A percentile compares a stretch with the other conserved stretches of the same genome.
These are phyloP conservation scores for Sparus aurata DNA, from an alignment of 2,797 vertebrate species.

Conservation along the genomic window DNA sequence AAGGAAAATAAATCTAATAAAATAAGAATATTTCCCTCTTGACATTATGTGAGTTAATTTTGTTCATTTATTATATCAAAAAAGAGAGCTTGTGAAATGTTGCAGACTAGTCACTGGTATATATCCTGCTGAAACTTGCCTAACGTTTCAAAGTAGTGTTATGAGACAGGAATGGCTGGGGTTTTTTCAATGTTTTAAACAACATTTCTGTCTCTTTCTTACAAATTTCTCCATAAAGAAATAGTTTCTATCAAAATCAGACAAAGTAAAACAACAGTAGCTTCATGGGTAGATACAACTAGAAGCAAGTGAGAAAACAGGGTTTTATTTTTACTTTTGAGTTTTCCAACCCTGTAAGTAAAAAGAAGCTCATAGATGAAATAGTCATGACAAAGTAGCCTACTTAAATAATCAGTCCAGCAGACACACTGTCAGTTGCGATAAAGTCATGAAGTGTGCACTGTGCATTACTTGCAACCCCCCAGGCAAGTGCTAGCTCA, in stretches of 20 bases:
- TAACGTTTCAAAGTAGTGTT: no score
- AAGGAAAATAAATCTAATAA: no score
- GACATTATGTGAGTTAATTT: no score
- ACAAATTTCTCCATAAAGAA: background rate
- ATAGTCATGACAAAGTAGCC: constrained; percentile 40
- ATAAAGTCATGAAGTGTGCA: constrained; percentile 49
- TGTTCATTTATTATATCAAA: no score
- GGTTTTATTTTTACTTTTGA: background rate
- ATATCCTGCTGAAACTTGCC: no score
- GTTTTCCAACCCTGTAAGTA: background rate
- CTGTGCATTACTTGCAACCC: constrained; percentile 40
- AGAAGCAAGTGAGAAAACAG: background rate
- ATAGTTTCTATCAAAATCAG: background rate
- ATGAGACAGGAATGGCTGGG: no score
- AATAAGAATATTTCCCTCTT: no score
- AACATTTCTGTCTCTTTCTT: no score
- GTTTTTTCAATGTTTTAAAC: no score
- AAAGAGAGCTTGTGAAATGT: no score
- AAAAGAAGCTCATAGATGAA: constrained; percentile 34
- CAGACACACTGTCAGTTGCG: constrained; percentile 42
- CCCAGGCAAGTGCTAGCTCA: constrained; percentile 42
- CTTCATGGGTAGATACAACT: background rate
- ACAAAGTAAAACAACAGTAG: background rate
- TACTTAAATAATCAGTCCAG: constrained; percentile 12
- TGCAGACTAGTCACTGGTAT: no score